Percentiles rank a stretch among this genome's conserved stretches.
Evolutionary conservation across 2,797 vertebrate species (phyloP).

Genomic region (Sebastes steindachneri): DNA sequence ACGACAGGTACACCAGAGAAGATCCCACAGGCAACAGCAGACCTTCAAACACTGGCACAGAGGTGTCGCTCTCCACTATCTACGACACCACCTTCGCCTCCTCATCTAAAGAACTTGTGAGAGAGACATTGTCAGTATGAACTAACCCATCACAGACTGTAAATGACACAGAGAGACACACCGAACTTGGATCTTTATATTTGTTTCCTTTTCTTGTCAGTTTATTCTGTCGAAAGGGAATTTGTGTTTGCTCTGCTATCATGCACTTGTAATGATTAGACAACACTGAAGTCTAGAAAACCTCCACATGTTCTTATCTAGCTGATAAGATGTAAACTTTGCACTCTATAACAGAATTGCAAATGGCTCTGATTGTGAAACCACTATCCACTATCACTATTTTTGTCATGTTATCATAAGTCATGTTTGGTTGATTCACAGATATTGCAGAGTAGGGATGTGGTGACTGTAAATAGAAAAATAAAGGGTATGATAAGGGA

Average conservation of each 20-base stretch:
- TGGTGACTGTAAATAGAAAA: constrained; percentile 13
- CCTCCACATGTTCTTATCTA: constrained; percentile 38
- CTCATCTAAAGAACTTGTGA: constrained; percentile 33
- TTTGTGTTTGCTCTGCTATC: constrained; percentile 26
- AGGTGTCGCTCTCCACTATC: constrained; percentile 56
- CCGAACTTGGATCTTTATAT: background rate
- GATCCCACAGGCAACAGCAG: background rate
- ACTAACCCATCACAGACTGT: background rate
- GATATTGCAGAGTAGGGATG: background rate
- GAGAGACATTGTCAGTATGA: constrained; percentile 74
- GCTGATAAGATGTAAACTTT: constrained; percentile 71
- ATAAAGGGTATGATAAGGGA: background rate
- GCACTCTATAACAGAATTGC: constrained; percentile 12
- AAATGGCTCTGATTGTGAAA: background rate
- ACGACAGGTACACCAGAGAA: background rate
- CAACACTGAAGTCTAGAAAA: constrained; percentile 35
- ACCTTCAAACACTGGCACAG: background rate
- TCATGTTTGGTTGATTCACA: constrained; percentile 1
- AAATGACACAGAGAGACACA: constrained; percentile 1
- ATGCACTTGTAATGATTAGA: constrained; percentile 68
- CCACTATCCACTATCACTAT: background rate
- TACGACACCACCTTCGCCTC: constrained; percentile 6
- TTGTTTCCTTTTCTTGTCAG: background rate
- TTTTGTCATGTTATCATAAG: background rate
- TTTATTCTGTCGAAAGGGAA: background rate